Evolutionary conservation across 2,797 vertebrate species (phyloP).

Genomic region (Vespertilio murinus): DNA sequence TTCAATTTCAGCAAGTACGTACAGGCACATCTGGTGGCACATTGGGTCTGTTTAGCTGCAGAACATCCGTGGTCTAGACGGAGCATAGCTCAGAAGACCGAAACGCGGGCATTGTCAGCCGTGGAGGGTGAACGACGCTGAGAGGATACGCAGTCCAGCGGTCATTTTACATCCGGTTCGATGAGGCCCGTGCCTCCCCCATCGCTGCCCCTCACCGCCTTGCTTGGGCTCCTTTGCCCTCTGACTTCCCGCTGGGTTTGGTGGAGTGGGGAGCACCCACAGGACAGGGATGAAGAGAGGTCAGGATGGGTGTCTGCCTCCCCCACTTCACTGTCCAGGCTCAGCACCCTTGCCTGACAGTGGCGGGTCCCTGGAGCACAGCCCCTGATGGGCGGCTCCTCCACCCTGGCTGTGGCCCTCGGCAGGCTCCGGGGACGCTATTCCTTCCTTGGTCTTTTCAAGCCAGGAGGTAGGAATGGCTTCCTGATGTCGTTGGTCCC

Average conservation of each 20-base stretch:
- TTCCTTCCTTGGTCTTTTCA: not conserved
- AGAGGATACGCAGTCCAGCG: not conserved
- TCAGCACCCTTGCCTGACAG: not conserved
- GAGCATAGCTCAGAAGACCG: not conserved
- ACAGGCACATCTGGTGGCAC: not conserved
- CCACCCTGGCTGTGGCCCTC: not conserved
- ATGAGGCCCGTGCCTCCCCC: too few species aligned
- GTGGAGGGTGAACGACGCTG: not conserved
- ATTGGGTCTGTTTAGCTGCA: not conserved
- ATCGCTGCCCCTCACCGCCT: rapidly evolving
- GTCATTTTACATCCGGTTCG: not conserved
- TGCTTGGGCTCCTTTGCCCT: not conserved
- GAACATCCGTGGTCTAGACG: not conserved
- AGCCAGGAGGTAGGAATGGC: not conserved
- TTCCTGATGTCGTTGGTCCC: not conserved
- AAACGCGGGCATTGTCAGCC: not conserved
- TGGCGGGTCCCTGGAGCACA: not conserved
- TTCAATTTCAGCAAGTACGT: slow-evolving; percentile 98
- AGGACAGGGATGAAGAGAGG: not conserved
- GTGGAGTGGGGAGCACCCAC: not conserved
- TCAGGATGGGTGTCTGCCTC: not conserved
- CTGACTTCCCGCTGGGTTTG: not conserved
- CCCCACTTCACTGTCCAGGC: not conserved
- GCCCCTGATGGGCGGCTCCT: not conserved
- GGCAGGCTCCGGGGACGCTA: not conserved